Evolutionary conservation across 2,888 invertebrate species (phyloP), one percentile per base, ranked within the genome.

Genomic region (Chrysina gloriosa): DNA sequence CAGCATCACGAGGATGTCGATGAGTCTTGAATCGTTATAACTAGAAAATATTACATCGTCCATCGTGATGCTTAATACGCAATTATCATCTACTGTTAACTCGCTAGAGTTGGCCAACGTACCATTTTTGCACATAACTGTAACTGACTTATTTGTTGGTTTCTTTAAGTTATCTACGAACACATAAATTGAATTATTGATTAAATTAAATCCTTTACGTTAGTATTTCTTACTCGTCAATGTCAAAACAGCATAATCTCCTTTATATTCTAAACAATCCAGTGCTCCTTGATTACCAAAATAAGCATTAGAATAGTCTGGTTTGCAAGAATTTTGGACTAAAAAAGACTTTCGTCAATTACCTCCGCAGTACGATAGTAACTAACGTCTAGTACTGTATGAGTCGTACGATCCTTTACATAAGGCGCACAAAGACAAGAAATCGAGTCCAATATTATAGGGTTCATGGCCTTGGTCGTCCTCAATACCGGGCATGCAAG

Each of bases 401-500:
- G 42, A 14, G 2, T 42, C 42, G 2, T 7, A 3, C 1, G 14
- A 2, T 14, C 16, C 16, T 3, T 3, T 7, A 42, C 42, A 42
- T 16, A 42, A 4, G 2, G n/a, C 3, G 6, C 42, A 42, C 19
- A 42, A 42, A 3, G 14, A 7, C 4, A 16, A 14, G 19, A 16
- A 1, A 6, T 42, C 7, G 19, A 42, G 42, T 7, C 16, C 6
- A 14, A 16, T 11, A 4, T 14, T 7, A 42, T 14, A 14, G 4
- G 42, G 42, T 6, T 42, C 42, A 6, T 42, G 42, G 42, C 42
- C 16, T 1, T 16, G 1, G 2, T 16, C 11, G 19, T 42, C 42
- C 6, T 42, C 3, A 5, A 42, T 14, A 16, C 58, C 90, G 0
- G 90, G 90, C 0, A 88, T 86, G 79, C 91, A 91, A 1, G 88